Evolutionary conservation across 2,113 vertebrate genomes (phyloP).

Genomic region (Desmodus rotundus): DNA sequence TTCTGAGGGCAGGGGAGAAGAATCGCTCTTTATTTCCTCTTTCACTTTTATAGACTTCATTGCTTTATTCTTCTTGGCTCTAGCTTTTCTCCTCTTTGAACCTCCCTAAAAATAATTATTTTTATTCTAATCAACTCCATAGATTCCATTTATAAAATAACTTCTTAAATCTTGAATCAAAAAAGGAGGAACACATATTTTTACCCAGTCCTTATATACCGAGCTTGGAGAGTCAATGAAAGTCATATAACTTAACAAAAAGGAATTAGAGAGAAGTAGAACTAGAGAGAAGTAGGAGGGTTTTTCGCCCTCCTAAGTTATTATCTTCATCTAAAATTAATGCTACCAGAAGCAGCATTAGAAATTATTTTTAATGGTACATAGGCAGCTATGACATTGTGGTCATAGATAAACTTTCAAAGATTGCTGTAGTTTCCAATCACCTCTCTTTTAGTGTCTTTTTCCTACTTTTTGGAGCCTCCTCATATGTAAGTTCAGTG

Average conservation of each 20-base stretch:
- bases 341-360: not conserved
- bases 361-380: not conserved
- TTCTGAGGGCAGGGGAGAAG: constrained; percentile 90
- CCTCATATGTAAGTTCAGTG: not conserved
- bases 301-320: not conserved
- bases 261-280: not conserved
- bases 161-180: not conserved
- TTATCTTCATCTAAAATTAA: not conserved
- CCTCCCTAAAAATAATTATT: constrained; percentile 83
- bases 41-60: constrained; percentile 88
- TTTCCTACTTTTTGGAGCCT: not conserved
- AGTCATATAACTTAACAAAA: not conserved
- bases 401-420: not conserved
- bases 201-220: not conserved
- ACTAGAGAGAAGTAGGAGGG: not conserved
- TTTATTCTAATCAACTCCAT: constrained; percentile 42
- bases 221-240: not conserved
- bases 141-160: not conserved
- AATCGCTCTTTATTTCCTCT: constrained; percentile 91
- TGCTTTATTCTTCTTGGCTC: constrained; percentile 91
- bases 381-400: not conserved
- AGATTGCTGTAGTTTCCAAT: not conserved
- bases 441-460: not conserved
- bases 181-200: not conserved
- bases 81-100: constrained; percentile 91